Conservation (phyloP, 2,888 invertebrate species). For the Oegoconia quadripuncta region DNA sequence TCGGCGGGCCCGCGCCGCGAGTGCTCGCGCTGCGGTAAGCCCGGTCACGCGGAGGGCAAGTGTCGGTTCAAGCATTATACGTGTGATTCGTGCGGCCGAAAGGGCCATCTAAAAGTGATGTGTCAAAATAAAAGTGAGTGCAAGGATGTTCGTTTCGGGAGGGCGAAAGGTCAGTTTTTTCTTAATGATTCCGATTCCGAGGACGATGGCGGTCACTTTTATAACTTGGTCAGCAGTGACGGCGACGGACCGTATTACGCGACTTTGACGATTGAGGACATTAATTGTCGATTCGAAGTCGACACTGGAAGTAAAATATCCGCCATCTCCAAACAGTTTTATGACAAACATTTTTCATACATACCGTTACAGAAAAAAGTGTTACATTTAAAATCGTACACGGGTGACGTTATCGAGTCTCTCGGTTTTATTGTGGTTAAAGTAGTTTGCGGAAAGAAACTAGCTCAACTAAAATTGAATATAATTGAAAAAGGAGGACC, state of each 20-base stretch:
- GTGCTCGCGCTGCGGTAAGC: conserved; percentile 6
- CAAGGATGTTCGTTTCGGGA: neutral
- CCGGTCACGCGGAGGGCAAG: conserved; percentile 2
- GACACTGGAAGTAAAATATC: conserved; percentile 20
- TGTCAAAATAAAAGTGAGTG: conserved; percentile 5
- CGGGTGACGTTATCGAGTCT: too few species aligned
- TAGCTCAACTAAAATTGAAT: conserved; percentile 12
- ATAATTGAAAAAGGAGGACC: conserved; percentile 21
- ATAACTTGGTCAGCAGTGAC: conserved; percentile 17
- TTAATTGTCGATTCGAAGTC: conserved; percentile 16
- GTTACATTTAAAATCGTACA: too few species aligned
- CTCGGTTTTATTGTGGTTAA: conserved; percentile 16
- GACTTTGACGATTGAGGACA: conserved; percentile 11
- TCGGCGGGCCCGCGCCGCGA: conserved; percentile 4
- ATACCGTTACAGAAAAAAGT: too few species aligned
- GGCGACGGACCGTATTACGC: too few species aligned
- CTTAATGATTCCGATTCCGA: conserved; percentile 13
- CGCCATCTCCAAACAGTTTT: conserved; percentile 19
- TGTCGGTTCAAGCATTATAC: conserved; percentile 10
- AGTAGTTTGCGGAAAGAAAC: conserved; percentile 3
- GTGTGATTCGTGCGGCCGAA: conserved; percentile 8
- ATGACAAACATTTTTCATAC: conserved; percentile 17
- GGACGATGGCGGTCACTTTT: conserved; percentile 14
- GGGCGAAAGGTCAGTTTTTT: conserved; percentile 7
- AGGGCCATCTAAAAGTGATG: conserved; percentile 11